Conservation (phyloP, 2,888 invertebrate genomes). For the Pristionchus entomophagus region DNA sequence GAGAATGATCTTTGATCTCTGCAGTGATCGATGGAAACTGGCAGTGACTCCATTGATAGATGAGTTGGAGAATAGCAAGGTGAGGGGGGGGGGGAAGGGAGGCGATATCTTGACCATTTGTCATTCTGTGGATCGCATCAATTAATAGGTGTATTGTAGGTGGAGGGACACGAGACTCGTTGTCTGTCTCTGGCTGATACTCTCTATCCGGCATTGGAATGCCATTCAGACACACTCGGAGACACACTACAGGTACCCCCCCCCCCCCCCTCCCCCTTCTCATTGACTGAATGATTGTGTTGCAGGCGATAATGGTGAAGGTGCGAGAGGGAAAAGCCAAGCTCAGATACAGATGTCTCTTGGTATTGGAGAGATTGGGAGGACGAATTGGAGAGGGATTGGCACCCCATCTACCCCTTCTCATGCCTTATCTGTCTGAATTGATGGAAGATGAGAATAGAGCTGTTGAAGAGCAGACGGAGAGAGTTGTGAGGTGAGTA, state of each 20-base stretch:
- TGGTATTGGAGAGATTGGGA: conserved; percentile 68
- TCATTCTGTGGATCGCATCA: background rate
- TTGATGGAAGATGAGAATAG: conserved; percentile 70
- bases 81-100: background rate
- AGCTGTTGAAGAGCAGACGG: conserved; percentile 67
- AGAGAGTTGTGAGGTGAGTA: conserved; percentile 66
- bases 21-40: conserved; percentile 68
- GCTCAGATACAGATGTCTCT: conserved; percentile 50
- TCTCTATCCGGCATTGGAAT: conserved; percentile 57
- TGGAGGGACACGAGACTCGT: conserved; percentile 69
- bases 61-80: conserved; percentile 67
- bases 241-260: conserved; percentile 47
- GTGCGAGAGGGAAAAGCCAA: conserved; percentile 49
- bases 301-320: conserved; percentile 35
- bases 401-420: conserved; percentile 66
- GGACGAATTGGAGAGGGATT: conserved; percentile 68
- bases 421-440: conserved; percentile 69
- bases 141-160: too few species aligned
- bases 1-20: conserved; percentile 47
- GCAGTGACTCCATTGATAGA: conserved; percentile 61
- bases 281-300: background rate
- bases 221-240: conserved; percentile 51
- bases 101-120: too few species aligned
- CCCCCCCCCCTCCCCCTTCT: background rate
- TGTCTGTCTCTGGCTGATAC: conserved; percentile 62